Evolutionary conservation across 2,113 vertebrate species (phyloP), one percentile per base, ranked within the genome.

Genomic region (Petaurus breviceps): DNA sequence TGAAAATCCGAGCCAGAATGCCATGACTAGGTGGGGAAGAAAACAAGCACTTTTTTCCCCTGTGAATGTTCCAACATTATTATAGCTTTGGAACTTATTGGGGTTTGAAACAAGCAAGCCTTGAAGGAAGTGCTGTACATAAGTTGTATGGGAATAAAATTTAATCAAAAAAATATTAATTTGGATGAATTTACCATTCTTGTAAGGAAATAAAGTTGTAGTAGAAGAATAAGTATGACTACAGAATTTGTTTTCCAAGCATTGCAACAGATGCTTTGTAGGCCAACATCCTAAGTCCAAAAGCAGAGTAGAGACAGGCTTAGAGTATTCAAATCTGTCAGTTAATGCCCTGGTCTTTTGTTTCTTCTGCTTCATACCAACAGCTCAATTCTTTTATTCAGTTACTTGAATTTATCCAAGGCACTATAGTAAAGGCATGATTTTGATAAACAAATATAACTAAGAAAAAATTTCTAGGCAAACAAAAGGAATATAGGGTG

Each of bases 1-100:
- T 50, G 46, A 95, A 97, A 96, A 57, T 94, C 90, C 95, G 90
- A 97, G 92, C 93, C 97, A 98, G 51, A 95, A 68, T 98, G 10
- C 93, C 8, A 94, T 90, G 57, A 97, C 96, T 95, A 31, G 2
- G 95, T 61, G 50, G 91, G 25, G 84, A 97, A 25, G 24, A 50
- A 47, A 28, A 7, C 49, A 97, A 97, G 92, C n/a, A 55, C 47
- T 97, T 98, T 95, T 97, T 90, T 94, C 25, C 19, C 92, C 68
- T 91, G 26, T 96, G 51, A 28, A 95, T 93, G 92, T 97, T 97
- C 97, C 93, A 97, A 3, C 95, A 94, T 96, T 96, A 55, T 77
- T 57, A 97, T 95, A 94, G 94, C 51, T 16, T 47, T 23, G 68
- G 43, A 95, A 96, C 28, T 90, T n/a, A 46, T 22, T 94, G 37